Conservation (phyloP, 2,113 vertebrate species). For the Danio rerio region GRCz12tu NC_133192.1:26027001-26027500, state of each 20-base stretch:
- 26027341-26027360: background rate
- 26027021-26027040: no score
- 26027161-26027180: no score
- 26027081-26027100: no score
- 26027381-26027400: background rate
- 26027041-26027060: no score
- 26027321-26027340: background rate
- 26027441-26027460: no score
- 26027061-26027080: no score
- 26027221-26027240: slow-evolving; percentile 97
- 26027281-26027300: slow-evolving; percentile 88
- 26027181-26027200: background rate
- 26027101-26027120: background rate
- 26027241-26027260: slow-evolving; percentile 99
- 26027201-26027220: slow-evolving; percentile 13
- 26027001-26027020: no score
- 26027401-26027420: background rate
- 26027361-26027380: background rate
- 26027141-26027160: no score
- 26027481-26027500: no score
- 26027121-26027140: background rate
- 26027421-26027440: no score
- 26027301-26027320: no score
- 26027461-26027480: no score
- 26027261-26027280: slow-evolving; percentile 97